Base-by-base conservation (phyloP, 1,140 invertebrate species). In the Euschistus heros region DNA sequence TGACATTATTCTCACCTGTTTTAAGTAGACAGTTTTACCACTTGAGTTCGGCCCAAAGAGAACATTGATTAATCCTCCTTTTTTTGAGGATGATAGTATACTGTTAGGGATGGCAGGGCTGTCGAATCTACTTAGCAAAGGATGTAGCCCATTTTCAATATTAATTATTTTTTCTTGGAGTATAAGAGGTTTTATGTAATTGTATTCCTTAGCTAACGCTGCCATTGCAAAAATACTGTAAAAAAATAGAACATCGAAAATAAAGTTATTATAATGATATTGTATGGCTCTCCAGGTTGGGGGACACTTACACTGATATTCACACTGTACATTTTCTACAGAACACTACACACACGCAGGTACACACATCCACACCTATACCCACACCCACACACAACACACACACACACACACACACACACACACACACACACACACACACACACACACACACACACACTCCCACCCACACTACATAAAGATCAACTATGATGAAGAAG, bases 21-120 rank as follows among this genome's bases (percentile, higher is more conserved):
- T 73, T 69, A 96, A 78, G 73, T 92, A 97, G 26, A 94, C 82
- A 70, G 88, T 94, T 76, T 97, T 97, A 0, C 94, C 94, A 73
- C 89, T 91, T 10, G 89, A 84, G 76, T 97, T 97, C 0, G 92
- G 89, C 0, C 92, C 91, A 2, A 89, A 92, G 15, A 97, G 72
- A 30, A 96, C 79, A 73, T 89, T 90, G 2, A 94, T 80, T 64
- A 81, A 80, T 13, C 76, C 70, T 10, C 76, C 69, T 6, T 72
- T 72, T 37, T 37, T 37, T 1, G 73, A 71, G 15, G 80, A 81
- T 52, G 85, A 86, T 52, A 74, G 69, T 2, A 81, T 81, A 71
- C 87, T 81, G 74, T 94, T 94, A 0, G 87, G 78, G 2, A 93
- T 84, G 74, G 86, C 91, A 63, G 79, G 80, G 55, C 80, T 76